Conservation (phyloP, 2,113 vertebrate species). For the Lethenteron reissneri region DNA sequence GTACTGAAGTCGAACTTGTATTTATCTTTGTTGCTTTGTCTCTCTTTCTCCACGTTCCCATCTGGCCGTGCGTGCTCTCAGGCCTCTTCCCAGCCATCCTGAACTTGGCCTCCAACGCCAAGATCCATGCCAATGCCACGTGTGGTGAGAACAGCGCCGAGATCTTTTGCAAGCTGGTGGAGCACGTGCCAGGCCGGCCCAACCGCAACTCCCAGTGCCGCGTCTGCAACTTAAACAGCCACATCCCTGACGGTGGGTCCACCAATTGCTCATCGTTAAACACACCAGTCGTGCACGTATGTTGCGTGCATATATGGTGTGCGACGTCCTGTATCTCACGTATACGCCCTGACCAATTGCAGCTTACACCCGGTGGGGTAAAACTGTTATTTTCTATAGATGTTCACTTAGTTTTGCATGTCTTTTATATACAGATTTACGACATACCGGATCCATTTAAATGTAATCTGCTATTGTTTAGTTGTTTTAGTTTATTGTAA, state of each 20-base stretch:
- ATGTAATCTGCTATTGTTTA: too few relatives aligned
- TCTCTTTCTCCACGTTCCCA: background rate
- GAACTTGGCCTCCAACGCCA: constrained; percentile 64
- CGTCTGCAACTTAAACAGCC: constrained; percentile 40
- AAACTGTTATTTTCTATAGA: too few relatives aligned
- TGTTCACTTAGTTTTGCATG: too few relatives aligned
- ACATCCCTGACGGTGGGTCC: constrained; percentile 41
- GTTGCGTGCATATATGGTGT: too few relatives aligned
- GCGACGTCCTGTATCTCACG: too few relatives aligned
- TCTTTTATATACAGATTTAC: too few relatives aligned
- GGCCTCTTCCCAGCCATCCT: constrained; percentile 82
- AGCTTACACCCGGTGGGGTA: too few relatives aligned
- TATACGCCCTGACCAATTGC: too few relatives aligned
- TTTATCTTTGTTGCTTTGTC: background rate
- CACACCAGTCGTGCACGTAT: too few relatives aligned
- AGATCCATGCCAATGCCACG: constrained; percentile 63
- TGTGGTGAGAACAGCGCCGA: constrained; percentile 57
- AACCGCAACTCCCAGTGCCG: constrained; percentile 60
- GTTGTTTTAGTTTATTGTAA: too few relatives aligned
- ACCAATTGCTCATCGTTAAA: too few relatives aligned
- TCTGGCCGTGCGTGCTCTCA: constrained; percentile 15
- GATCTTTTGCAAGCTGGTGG: constrained; percentile 85
- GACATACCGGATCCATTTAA: too few relatives aligned
- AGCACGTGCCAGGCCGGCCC: constrained; percentile 55
- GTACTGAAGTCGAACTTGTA: background rate